Base-by-base conservation (phyloP, 2,113 vertebrate genomes). In the Sula dactylatra region DNA sequence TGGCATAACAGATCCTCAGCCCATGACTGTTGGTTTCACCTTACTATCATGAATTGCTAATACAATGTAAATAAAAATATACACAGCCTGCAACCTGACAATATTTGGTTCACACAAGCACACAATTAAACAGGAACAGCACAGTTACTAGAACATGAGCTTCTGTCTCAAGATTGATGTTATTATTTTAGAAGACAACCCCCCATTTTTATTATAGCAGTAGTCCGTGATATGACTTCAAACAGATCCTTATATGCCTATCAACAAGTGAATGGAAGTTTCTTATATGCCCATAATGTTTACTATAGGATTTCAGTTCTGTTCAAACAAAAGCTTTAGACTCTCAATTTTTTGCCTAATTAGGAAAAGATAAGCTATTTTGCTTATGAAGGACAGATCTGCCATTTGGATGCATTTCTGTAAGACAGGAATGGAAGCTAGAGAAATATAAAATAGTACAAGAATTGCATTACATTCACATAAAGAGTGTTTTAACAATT, bases 401-500 rank as follows among this genome's bases (percentile, higher is more conserved):
- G 55, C 44, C 42, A 86, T 86, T 95, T 92, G 52, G 69, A 93
- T 67, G 36, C 36, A 61, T 47, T 89, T 82, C 45, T 76, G 65
- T 49, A 86, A 81, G 21, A 67, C 7, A 59, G 38, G n/a, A 70
- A 81, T 81, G 36, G 45, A 91, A 93, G 44, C 27, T 20, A 82
- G 24, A 80, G 62, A 94, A 94, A 77, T 49, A 67, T 36, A 73
- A 96, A 93, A 74, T 16, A 77, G 31, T 22, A 54, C 12, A 18
- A 84, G 56, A 96, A 80, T 47, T 66, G 65, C 59, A 92, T 90
- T 92, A 73, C 67, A 50, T 81, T 90, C 85, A 95, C 59, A 93
- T 83, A 95, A 95, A 93, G 67, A 32, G 69, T 90, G 91, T 72
- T 95, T 96, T 86, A 97, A 96, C 95, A 97, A 96, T 95, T 96